Conservation (phyloP, 2,797 vertebrate genomes). For the Lemur catta region DNA sequence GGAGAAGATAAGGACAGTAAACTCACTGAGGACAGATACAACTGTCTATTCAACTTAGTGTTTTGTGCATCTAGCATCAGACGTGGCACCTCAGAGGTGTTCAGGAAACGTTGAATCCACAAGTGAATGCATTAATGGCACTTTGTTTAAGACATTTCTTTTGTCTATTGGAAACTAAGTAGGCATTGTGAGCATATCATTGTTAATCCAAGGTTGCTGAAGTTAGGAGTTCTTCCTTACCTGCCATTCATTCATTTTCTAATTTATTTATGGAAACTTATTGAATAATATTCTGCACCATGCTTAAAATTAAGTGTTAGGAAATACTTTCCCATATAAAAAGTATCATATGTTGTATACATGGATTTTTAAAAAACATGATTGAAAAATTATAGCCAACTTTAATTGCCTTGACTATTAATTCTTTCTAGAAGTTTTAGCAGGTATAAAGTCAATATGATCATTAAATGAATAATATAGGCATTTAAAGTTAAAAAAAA, state of each 20-base stretch:
- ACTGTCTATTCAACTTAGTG: neutral
- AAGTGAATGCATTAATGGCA: neutral
- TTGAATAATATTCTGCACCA: neutral
- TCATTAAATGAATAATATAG: neutral
- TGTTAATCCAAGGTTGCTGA: neutral
- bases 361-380: neutral
- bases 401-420: constrained; percentile 3
- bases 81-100: neutral
- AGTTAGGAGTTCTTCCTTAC: neutral
- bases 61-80: neutral
- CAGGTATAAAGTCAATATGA: neutral
- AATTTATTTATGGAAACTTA: neutral
- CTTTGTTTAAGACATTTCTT: neutral
- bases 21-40: neutral
- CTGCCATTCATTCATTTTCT: neutral
- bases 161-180: neutral
- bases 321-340: neutral
- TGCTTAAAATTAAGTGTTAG: neutral
- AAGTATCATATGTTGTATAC: neutral
- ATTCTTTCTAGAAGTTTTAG: neutral
- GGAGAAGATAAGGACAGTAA: neutral
- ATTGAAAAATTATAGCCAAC: neutral
- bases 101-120: neutral
- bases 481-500: neutral
- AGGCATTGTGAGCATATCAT: neutral